These are phyloP conservation scores for Carpatolechia fugitivella DNA, from an alignment of 2,888 invertebrate genomes.

Conservation along the genomic window DNA sequence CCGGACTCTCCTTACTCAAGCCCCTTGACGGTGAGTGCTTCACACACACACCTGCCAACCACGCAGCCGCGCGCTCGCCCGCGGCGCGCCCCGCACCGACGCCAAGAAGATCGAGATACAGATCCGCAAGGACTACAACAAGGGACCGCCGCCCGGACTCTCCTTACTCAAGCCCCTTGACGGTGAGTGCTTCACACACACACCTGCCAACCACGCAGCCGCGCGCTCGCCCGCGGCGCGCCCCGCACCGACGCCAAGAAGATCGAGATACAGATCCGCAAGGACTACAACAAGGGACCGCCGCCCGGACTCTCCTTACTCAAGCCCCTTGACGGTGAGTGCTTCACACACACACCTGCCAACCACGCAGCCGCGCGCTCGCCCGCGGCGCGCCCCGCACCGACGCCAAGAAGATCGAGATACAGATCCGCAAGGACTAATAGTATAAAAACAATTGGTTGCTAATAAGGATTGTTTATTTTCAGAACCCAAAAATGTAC, in stretches of 20 bases:
- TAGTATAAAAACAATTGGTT: no score
- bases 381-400: neutral
- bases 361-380: neutral
- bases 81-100: constrained; percentile 43
- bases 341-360: neutral
- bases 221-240: constrained; percentile 50
- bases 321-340: neutral
- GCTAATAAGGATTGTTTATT: no score
- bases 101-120: constrained; percentile 65
- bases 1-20: constrained; percentile 22
- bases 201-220: constrained; percentile 79
- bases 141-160: constrained; percentile 41
- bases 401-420: neutral
- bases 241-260: constrained; percentile 45
- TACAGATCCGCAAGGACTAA: no score
- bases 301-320: constrained; percentile 24
- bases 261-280: constrained; percentile 70
- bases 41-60: constrained; percentile 83
- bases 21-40: neutral
- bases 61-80: constrained; percentile 56
- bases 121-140: constrained; percentile 68
- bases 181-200: constrained; percentile 68
- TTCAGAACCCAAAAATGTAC: no score
- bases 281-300: constrained; percentile 65
- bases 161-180: neutral